Conservation (phyloP, 37 sponge, comb jelly and placozoan genomes). For the Geodia barretti region DNA sequence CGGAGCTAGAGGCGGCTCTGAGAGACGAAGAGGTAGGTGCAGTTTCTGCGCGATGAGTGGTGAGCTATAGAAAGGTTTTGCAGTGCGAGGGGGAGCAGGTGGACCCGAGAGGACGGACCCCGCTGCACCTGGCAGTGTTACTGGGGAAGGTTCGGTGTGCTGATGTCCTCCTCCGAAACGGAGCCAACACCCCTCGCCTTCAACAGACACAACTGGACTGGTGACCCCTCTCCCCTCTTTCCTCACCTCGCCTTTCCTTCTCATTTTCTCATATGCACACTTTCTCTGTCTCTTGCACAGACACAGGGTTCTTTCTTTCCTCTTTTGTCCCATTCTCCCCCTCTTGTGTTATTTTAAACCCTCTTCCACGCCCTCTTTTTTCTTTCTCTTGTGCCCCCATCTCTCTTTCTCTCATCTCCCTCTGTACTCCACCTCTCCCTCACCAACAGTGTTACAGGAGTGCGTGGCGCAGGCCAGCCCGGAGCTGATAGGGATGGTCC, state of each 20-base stretch:
- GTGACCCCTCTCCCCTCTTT: too few relatives aligned
- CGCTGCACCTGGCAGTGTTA: constrained; percentile 82
- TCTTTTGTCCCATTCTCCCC: too few relatives aligned
- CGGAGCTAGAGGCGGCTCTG: constrained; percentile 41
- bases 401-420: too few relatives aligned
- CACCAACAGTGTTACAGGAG: constrained; percentile 72
- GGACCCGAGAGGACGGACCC: constrained; percentile 92
- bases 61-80: not conserved
- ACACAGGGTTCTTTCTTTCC: too few relatives aligned
- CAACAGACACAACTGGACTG: constrained; percentile 83
- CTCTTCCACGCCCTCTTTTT: too few relatives aligned
- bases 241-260: not conserved
- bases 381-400: too few relatives aligned
- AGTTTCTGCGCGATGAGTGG: not conserved
- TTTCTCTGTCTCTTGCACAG: too few relatives aligned
- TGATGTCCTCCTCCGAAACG: constrained; percentile 67
- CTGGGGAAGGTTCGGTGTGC: constrained; percentile 61
- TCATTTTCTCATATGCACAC: not conserved
- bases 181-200: constrained; percentile 73
- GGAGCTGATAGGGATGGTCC: constrained; percentile 63
- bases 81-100: constrained; percentile 72
- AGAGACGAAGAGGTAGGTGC: constrained; percentile 34
- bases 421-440: too few relatives aligned
- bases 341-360: too few relatives aligned
- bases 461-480: constrained; percentile 76